These are phyloP conservation scores for Passer montanus DNA, from an alignment of 2,113 vertebrate genomes.

Conservation along the genomic window DNA sequence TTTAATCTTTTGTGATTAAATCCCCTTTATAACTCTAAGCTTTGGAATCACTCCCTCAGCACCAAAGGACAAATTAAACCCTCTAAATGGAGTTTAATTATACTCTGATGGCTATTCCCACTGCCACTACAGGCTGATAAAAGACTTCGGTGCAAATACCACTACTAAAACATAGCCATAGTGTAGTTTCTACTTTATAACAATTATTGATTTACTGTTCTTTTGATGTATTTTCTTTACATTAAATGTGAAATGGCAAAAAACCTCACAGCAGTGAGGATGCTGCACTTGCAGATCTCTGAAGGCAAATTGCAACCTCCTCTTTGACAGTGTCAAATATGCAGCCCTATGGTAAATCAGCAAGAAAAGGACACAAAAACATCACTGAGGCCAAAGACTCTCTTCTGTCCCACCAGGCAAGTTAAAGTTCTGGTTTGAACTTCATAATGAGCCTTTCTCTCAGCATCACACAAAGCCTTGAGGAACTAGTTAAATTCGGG, in stretches of 20 bases:
- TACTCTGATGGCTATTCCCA: not conserved
- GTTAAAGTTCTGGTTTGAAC: not conserved
- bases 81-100: conserved; percentile 49
- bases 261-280: not conserved
- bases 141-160: not conserved
- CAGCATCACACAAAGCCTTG: not conserved
- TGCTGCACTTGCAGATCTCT: not conserved
- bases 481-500: not conserved
- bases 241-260: not conserved
- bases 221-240: not conserved
- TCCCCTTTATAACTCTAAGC: conserved; percentile 22
- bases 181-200: not conserved
- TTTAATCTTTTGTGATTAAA: conserved; percentile 58
- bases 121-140: not conserved
- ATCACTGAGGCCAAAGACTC: not conserved
- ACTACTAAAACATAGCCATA: not conserved
- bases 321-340: not conserved
- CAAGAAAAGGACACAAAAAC: not conserved
- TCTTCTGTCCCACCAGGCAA: not conserved
- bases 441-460: not conserved
- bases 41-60: conserved; percentile 4
- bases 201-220: not conserved
- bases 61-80: conserved; percentile 50
- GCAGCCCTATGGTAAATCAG: not conserved
- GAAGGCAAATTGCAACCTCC: not conserved